Conservation (phyloP, 2,888 invertebrate species). For the Pseudoips prasinana region DNA sequence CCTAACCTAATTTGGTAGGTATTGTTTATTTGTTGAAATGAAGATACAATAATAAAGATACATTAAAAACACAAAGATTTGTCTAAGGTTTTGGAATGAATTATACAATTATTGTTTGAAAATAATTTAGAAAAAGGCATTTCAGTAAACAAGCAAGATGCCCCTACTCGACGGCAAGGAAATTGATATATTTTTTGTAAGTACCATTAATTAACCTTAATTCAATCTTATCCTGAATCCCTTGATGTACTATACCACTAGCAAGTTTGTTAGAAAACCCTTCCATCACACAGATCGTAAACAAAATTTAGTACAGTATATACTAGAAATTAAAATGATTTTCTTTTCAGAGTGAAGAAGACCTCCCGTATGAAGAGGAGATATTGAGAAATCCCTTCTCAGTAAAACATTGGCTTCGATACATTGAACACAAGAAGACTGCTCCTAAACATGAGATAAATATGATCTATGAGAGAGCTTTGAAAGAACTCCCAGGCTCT, state of each 20-base stretch:
- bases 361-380: constrained; percentile 99
- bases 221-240: no score
- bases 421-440: constrained; percentile 97
- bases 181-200: constrained; percentile 78
- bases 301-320: no score
- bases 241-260: no score
- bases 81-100: no score
- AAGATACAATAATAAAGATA: no score
- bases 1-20: no score
- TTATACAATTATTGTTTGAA: no score
- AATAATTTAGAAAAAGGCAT: no score
- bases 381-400: constrained; percentile 98
- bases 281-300: no score
- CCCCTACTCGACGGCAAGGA: constrained; percentile 72
- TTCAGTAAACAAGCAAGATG: constrained; percentile 44
- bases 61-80: no score
- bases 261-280: no score
- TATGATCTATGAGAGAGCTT: constrained; percentile 96
- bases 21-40: no score
- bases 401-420: constrained; percentile 98
- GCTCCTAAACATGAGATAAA: constrained; percentile 92
- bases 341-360: constrained; percentile 90
- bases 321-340: neutral
- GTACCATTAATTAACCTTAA: constrained; percentile 31
- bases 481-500: constrained; percentile 98